Evolutionary conservation across 2,113 vertebrate species (phyloP).

Genomic region (Coryphaenoides rupestris): DNA sequence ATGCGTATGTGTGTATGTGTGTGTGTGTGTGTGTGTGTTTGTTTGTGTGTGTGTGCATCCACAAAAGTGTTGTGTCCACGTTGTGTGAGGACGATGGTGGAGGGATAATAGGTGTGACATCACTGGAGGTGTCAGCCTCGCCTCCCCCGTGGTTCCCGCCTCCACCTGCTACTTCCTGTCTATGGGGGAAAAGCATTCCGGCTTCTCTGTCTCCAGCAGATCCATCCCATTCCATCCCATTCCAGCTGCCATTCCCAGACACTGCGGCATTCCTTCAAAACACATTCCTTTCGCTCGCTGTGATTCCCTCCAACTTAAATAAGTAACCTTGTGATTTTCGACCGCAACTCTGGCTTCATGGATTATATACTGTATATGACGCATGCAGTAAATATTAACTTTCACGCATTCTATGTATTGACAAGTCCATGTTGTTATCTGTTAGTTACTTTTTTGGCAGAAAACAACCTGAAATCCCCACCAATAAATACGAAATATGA

Average conservation of each 20-base stretch:
- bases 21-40: background rate
- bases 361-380: no score
- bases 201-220: background rate
- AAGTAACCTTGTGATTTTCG: background rate
- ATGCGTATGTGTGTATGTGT: no score
- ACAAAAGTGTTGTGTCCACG: background rate
- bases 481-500: no score
- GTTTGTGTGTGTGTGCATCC: slow-evolving; percentile 7
- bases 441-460: no score
- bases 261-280: no score
- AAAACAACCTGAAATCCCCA: no score
- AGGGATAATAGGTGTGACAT: slow-evolving; percentile 52
- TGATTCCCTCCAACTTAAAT: background rate
- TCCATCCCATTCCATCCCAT: background rate
- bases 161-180: slow-evolving; percentile 16
- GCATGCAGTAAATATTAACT: no score
- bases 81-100: slow-evolving; percentile 1
- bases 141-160: slow-evolving; percentile 18
- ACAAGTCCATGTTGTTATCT: no score
- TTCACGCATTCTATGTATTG: no score
- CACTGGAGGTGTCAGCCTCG: slow-evolving; percentile 6
- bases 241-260: no score
- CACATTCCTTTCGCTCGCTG: no score
- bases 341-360: no score
- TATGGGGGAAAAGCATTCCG: slow-evolving; percentile 8